Base-by-base conservation (phyloP, 2,888 invertebrate genomes). In the Prenolepis imparis region DNA sequence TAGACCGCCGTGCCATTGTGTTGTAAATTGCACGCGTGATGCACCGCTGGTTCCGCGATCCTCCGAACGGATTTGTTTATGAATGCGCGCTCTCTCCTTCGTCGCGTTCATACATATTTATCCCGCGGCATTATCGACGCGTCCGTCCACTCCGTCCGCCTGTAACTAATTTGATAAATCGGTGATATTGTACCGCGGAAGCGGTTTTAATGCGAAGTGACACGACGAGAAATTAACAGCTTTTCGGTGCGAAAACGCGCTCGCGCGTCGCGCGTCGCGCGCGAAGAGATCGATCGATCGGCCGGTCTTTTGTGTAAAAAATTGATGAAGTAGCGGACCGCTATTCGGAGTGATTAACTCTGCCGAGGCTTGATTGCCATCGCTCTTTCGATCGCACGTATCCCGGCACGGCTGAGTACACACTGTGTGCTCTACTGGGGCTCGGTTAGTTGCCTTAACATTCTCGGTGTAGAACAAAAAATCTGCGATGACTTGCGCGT, bases 31-130 rank as follows among this genome's bases (percentile, higher is more conserved):
- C 84, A 70, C 84, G 85, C 85, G 78, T 77, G 63, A 72, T 21
- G 52, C 63, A 15, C n/a, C 41, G 59, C 18, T 32, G 15, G n/a
- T 21, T 24, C 5, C n/a, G 70, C 15, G 11, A 9, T 70, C 15
- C 59, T 59, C 39, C 78, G 67, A 63, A 85, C 81, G 82, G 83
- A 89, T 89, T 89, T 89, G 88, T 89, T 89, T 88, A 89, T 86
- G 88, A 89, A 89, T 88, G 88, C 74, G 28, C 28, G 1, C 28
- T 28, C 28, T 78, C 74, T 82, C 80, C 85, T 77, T 83, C 61
- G 55, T 82, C 83, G 57, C 66, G 82, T 77, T 75, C 88, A 88
- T 88, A 86, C 88, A 86, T 88, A 89, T 89, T 89, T 89, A 89
- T 86, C 72, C 63, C n/a, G 48, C 78, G 18, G 15, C 48, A 64